Percentiles rank a stretch among this genome's conserved stretches.
Evolutionary conservation across 2,888 invertebrate species (phyloP).

Genomic region (Bellardia bayeri): DNA sequence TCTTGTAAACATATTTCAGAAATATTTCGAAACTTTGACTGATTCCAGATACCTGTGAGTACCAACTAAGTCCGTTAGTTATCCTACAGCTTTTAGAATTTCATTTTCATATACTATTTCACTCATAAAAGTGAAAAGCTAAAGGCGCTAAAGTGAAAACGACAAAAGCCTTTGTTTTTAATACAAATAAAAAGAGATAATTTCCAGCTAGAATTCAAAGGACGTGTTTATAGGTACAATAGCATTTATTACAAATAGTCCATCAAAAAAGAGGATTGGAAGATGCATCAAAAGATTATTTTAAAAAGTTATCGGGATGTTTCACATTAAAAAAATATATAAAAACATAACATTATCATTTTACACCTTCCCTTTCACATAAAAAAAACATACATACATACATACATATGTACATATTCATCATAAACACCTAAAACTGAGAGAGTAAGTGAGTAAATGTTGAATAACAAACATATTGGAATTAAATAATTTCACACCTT

Average conservation of each 20-base stretch:
- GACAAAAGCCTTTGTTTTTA: too few species aligned
- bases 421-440: background rate
- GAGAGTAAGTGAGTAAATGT: background rate
- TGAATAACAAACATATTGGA: slow-evolving; percentile 74
- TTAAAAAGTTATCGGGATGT: slow-evolving; percentile 56
- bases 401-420: background rate
- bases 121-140: too few species aligned
- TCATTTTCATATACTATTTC: too few species aligned
- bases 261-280: background rate
- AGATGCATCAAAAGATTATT: background rate
- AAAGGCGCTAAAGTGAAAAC: too few species aligned
- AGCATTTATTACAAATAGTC: background rate
- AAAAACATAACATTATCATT: slow-evolving; percentile 7
- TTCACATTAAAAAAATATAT: slow-evolving; percentile 18
- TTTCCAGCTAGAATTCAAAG: too few species aligned
- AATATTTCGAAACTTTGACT: too few species aligned
- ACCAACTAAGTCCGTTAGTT: too few species aligned
- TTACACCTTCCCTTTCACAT: background rate
- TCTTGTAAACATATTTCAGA: too few species aligned
- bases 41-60: too few species aligned
- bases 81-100: too few species aligned
- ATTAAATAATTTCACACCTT: slow-evolving; percentile 83
- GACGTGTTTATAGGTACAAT: background rate
- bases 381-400: background rate
- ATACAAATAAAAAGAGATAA: too few species aligned